A percentile compares a stretch with the other conserved stretches of the same genome.
These are phyloP conservation scores for Gobionotothen gibberifrons DNA, from an alignment of 2,797 vertebrate genomes.

Conservation along the genomic window DNA sequence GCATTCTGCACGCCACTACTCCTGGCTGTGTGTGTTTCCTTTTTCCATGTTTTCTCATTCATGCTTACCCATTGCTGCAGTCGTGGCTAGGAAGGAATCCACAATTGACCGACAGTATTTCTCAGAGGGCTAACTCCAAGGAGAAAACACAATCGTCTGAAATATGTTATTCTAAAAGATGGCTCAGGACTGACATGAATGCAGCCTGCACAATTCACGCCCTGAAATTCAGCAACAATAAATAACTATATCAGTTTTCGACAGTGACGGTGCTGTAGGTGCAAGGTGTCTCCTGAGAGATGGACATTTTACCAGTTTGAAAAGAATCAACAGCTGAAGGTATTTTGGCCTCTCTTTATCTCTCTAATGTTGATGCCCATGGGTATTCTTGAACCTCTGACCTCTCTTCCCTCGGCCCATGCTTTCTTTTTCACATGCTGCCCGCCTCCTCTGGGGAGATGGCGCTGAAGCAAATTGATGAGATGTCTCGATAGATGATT, in stretches of 20 bases:
- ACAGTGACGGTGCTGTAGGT: neutral
- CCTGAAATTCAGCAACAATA: slow-evolving; percentile 30
- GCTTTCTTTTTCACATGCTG: slow-evolving; percentile 28
- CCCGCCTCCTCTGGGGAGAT: slow-evolving; percentile 19
- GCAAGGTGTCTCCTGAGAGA: neutral
- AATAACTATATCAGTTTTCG: slow-evolving; percentile 25
- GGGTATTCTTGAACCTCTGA: slow-evolving; percentile 54
- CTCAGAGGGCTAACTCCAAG: slow-evolving; percentile 46
- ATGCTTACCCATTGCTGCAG: slow-evolving; percentile 45
- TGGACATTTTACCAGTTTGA: slow-evolving; percentile 20
- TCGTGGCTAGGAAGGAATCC: slow-evolving; percentile 50
- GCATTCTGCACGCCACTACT: slow-evolving; percentile 35
- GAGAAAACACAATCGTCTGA: slow-evolving; percentile 51
- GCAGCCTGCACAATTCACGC: slow-evolving; percentile 22
- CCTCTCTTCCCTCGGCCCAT: slow-evolving; percentile 21
- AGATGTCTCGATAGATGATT: slow-evolving; percentile 68
- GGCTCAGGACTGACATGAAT: slow-evolving; percentile 29
- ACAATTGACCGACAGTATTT: slow-evolving; percentile 47
- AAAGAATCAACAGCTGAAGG: slow-evolving; percentile 36
- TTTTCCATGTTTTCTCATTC: slow-evolving; percentile 44
- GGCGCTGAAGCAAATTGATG: slow-evolving; percentile 58
- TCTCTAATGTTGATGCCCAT: slow-evolving; percentile 43
- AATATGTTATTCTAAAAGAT: slow-evolving; percentile 33
- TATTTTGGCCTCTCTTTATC: slow-evolving; percentile 46
- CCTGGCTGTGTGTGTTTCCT: slow-evolving; percentile 41